Conservation (phyloP, 2,888 invertebrate species). For the Tetranychus truncatus region DNA sequence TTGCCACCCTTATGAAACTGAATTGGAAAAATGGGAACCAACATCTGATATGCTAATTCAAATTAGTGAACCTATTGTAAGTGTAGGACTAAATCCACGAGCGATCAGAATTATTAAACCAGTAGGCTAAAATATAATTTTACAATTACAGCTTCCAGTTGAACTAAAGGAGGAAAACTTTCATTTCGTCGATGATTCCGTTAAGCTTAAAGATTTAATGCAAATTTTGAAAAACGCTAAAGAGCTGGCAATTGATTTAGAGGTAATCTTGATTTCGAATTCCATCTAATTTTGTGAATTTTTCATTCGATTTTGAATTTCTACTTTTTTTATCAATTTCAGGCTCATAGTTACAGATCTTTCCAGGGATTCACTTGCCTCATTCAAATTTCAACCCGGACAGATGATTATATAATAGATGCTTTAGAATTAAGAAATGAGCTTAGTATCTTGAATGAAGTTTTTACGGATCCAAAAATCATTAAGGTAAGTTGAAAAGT, state of each 20-base stretch:
- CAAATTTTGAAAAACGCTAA: slow-evolving; percentile 45
- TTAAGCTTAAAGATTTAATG: slow-evolving; percentile 39
- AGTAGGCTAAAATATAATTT: no score
- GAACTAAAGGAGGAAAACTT: neutral
- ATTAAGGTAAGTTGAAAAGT: slow-evolving; percentile 49
- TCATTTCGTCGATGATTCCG: slow-evolving; percentile 46
- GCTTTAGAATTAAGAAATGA: slow-evolving; percentile 62
- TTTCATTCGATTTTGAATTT: slow-evolving; percentile 3
- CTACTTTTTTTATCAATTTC: slow-evolving; percentile 27
- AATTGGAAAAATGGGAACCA: slow-evolving; percentile 49
- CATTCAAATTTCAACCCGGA: slow-evolving; percentile 68
- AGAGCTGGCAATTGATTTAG: slow-evolving; percentile 70
- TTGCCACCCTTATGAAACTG: slow-evolving; percentile 71
- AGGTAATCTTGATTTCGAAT: slow-evolving; percentile 30
- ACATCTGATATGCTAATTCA: neutral
- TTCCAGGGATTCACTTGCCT: slow-evolving; percentile 88
- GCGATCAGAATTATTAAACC: no score
- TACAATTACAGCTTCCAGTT: neutral
- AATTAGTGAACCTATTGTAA: neutral
- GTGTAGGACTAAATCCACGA: no score
- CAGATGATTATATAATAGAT: slow-evolving; percentile 71
- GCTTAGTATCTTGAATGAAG: slow-evolving; percentile 59
- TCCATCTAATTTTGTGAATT: no score
- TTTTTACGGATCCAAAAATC: slow-evolving; percentile 71
- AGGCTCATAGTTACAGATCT: slow-evolving; percentile 74